A percentile compares a stretch with the other conserved stretches of the same genome.
phyloP scores from a whole-genome alignment of 2,113 vertebrate genomes.

The Cebus imitator region DNA sequence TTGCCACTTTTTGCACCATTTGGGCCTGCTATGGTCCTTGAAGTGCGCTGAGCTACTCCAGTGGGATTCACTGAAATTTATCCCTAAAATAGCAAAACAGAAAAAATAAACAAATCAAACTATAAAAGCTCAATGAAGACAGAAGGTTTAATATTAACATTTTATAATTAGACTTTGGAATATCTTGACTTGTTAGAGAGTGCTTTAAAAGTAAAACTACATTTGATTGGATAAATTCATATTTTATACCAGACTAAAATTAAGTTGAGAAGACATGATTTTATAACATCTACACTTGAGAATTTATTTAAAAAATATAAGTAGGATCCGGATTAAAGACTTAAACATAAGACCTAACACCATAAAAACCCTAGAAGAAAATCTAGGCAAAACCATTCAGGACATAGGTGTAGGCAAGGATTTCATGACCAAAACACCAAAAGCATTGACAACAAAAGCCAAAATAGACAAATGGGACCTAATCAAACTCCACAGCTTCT shows the following conservation, averaged over 20 bases:
- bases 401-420: too few species aligned
- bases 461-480: too few species aligned
- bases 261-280: background rate
- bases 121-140: background rate
- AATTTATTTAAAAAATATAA: background rate
- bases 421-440: too few species aligned
- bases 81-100: background rate
- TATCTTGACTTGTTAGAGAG: background rate
- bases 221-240: background rate
- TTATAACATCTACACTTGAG: background rate
- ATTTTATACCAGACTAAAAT: background rate
- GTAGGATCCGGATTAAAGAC: background rate
- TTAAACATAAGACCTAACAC: too few species aligned
- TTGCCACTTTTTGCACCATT: background rate
- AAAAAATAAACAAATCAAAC: background rate
- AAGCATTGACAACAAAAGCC: too few species aligned
- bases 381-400: too few species aligned
- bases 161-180: background rate
- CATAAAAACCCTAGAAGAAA: too few species aligned
- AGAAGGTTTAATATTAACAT: background rate
- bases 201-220: background rate
- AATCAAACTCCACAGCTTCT: too few species aligned
- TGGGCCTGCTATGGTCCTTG: background rate
- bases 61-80: background rate
- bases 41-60: background rate